Evolutionary conservation across 2,888 invertebrate genomes (phyloP).

Genomic region (Xestia c-nigrum): DNA sequence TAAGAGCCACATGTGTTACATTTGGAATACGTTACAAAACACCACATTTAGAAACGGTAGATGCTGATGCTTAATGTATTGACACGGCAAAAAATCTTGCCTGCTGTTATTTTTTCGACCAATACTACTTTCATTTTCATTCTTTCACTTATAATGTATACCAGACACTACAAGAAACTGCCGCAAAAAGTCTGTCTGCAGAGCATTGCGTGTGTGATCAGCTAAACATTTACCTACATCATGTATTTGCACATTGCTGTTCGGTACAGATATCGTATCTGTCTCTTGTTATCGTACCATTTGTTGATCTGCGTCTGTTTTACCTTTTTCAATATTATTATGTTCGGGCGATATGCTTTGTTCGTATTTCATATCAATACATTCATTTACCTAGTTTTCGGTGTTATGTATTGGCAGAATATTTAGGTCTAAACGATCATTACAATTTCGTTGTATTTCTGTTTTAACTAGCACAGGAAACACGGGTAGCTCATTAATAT

Average conservation of each 20-base stretch:
- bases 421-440: conserved; percentile 31
- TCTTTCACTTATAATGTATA: conserved; percentile 34
- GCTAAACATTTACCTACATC: conserved; percentile 53
- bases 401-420: conserved; percentile 55
- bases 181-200: conserved; percentile 41
- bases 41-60: not conserved
- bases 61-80: not conserved
- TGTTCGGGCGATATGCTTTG: conserved; percentile 62
- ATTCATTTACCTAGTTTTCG: conserved; percentile 44
- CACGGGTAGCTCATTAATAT: conserved; percentile 29
- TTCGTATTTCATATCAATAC: conserved; percentile 53
- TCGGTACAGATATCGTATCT: conserved; percentile 69
- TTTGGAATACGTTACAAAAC: not conserved
- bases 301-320: conserved; percentile 75
- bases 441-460: conserved; percentile 43
- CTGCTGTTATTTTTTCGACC: conserved; percentile 1
- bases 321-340: conserved; percentile 64
- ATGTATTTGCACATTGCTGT: conserved; percentile 69
- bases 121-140: conserved; percentile 39
- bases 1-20: not conserved
- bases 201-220: conserved; percentile 46
- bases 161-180: conserved; percentile 32
- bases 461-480: conserved; percentile 36
- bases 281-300: conserved; percentile 72
- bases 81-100: not conserved